Conservation (phyloP, 92 coral and sea anemone species). For the Porites divaricata region DNA sequence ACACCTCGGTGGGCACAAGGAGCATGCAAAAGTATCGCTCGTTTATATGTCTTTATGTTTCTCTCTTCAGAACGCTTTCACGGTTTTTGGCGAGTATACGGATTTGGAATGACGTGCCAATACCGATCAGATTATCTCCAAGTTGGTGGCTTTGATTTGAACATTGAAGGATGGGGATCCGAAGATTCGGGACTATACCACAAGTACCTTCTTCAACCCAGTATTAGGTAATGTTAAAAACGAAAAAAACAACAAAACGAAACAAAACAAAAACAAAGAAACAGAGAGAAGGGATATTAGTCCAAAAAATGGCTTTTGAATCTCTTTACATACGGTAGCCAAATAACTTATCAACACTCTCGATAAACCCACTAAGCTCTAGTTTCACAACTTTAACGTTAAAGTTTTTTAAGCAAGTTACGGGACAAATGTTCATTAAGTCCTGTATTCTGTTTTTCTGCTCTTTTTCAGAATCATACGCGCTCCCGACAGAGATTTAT, state of each 20-base stretch:
- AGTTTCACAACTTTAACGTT: no score
- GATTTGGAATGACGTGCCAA: slow-evolving; percentile 96
- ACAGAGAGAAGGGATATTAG: no score
- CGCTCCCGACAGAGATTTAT: slow-evolving; percentile 88
- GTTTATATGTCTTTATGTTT: background rate
- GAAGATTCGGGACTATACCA: slow-evolving; percentile 81
- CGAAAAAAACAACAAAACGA: background rate
- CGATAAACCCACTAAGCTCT: no score
- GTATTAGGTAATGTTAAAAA: slow-evolving; percentile 57
- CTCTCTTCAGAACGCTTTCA: slow-evolving; percentile 56
- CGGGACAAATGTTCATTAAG: no score
- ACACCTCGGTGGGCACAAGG: no score
- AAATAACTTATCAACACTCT: no score
- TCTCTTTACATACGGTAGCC: no score
- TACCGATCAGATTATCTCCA: slow-evolving; percentile 82
- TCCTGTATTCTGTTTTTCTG: background rate
- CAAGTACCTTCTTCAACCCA: slow-evolving; percentile 66
- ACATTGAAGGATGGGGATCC: slow-evolving; percentile 91
- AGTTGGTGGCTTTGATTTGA: slow-evolving; percentile 89
- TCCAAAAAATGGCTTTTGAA: no score
- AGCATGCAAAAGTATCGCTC: no score
- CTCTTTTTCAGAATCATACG: slow-evolving; percentile 73
- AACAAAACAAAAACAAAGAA: no score
- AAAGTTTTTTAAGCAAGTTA: no score
- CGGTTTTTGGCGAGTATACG: slow-evolving; percentile 93